Evolutionary conservation across 1,140 invertebrate genomes (phyloP).

Genomic region (Heliothis virescens): DNA sequence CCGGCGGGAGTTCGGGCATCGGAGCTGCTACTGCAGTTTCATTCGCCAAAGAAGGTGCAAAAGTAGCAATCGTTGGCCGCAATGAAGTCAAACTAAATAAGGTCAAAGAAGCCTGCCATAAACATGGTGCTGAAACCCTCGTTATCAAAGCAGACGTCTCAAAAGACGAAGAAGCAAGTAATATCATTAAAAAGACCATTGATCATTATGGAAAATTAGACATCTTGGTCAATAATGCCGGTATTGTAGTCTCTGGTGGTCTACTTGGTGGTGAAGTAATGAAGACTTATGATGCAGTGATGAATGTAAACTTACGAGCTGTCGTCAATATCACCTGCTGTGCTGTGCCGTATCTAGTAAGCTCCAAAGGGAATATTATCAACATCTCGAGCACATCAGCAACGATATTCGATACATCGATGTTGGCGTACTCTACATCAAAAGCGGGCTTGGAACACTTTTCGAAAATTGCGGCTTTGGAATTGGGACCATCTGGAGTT

Average conservation of each 20-base stretch:
- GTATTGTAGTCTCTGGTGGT: not conserved
- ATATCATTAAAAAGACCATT: conserved; percentile 5
- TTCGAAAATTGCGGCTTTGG: conserved; percentile 10
- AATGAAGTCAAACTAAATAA: conserved; percentile 14
- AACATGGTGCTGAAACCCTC: conserved; percentile 13
- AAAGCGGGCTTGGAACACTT: conserved; percentile 23
- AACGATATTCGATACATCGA: not conserved
- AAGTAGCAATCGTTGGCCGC: conserved; percentile 22
- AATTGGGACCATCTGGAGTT: conserved; percentile 3
- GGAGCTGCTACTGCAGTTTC: conserved; percentile 30
- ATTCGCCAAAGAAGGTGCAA: conserved; percentile 40
- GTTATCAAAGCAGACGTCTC: conserved; percentile 31
- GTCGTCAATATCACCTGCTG: not conserved
- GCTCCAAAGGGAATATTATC: conserved; percentile 28
- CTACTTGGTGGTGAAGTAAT: not conserved
- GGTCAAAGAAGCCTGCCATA: not conserved
- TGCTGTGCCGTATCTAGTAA: conserved; percentile 20
- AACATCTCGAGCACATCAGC: conserved; percentile 21
- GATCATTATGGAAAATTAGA: conserved; percentile 23
- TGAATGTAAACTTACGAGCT: conserved; percentile 32
- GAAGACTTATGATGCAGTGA: conserved; percentile 24
- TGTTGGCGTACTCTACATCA: conserved; percentile 9
- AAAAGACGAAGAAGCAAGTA: conserved; percentile 19
- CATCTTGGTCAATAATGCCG: conserved; percentile 41
- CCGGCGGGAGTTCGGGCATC: conserved; percentile 37